Percentiles rank a stretch among this genome's conserved stretches.
Evolutionary conservation across 2,888 invertebrate species (phyloP).

Genomic region (Euphydryas editha): DNA sequence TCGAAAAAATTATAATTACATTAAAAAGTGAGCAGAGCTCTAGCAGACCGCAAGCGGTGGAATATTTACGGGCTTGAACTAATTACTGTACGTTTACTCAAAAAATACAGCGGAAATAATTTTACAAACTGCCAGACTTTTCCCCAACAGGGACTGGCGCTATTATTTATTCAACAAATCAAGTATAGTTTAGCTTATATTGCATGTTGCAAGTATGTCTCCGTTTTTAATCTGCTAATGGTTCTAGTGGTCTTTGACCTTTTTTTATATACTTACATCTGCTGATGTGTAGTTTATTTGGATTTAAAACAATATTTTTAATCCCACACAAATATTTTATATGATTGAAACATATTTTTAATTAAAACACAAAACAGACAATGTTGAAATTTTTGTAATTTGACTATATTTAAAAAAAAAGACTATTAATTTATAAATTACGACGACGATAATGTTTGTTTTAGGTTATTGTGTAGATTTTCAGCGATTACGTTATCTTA

Average conservation of each 20-base stretch:
- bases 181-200: slow-evolving; percentile 49
- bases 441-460: no score
- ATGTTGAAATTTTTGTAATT: no score
- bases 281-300: slow-evolving; percentile 1
- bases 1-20: no score
- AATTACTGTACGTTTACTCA: background rate
- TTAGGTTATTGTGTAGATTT: no score
- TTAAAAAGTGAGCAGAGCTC: no score
- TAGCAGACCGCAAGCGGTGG: background rate
- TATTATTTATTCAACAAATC: slow-evolving; percentile 17
- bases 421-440: no score
- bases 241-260: slow-evolving; percentile 52
- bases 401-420: no score
- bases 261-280: slow-evolving; percentile 8
- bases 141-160: background rate
- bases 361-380: background rate
- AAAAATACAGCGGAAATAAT: background rate
- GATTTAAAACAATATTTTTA: slow-evolving; percentile 9
- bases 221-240: slow-evolving; percentile 75
- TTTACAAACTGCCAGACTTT: slow-evolving; percentile 1
- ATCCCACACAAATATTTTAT: background rate
- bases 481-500: no score
- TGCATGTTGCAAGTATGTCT: slow-evolving; percentile 66
- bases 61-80: background rate
- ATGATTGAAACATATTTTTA: background rate